Base-by-base conservation (phyloP, 1,140 invertebrate species). In the Drosophila repletoides region DNA sequence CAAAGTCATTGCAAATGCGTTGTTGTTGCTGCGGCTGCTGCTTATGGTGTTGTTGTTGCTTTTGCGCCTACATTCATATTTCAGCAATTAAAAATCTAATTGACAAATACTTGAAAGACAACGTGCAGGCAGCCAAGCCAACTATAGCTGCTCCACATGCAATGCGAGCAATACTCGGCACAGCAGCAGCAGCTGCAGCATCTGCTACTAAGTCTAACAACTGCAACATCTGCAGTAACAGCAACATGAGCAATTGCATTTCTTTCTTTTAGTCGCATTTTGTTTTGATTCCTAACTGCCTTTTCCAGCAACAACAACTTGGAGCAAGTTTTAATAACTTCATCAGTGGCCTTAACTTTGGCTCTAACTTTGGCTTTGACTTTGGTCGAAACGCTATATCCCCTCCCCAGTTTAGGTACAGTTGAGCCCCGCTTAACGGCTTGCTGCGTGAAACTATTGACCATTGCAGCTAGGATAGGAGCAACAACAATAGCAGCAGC, bases 41-140 rank as follows among this genome's bases (percentile, higher is more conserved):
- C 6, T 46, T 45, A 2, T 68, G 49, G 15, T 41, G 17, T 15
- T 64, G 60, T 34, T 52, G 52, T 34, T 72, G 38, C 46, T 51
- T 67, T 68, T 75, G 79, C 80, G 80, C 80, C 75, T 80, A 86
- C 80, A 86, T 86, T 86, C 80, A 86, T 86, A 86, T 86, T 86
- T 86, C 81, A 86, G 80, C 80, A 86, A 86, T 86, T 86, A 86
- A 86, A 86, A 86, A 80, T 86, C 80, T 86, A 86, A 86, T 86
- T 86, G 80, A 86, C 80, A 86, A 86, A 86, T 86, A 86, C 80
- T 86, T 76, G 75, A 80, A 74, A 72, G 75, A 73, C 80, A 79
- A 61, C 75, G 80, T 84, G 71, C 66, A 79, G 79, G 74, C 80
- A 84, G 80, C 64, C 58, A 34, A 56, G 46, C 21, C 41, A 51